Conservation (phyloP, 2,113 vertebrate genomes). For the Microtus richardsoni region DNA sequence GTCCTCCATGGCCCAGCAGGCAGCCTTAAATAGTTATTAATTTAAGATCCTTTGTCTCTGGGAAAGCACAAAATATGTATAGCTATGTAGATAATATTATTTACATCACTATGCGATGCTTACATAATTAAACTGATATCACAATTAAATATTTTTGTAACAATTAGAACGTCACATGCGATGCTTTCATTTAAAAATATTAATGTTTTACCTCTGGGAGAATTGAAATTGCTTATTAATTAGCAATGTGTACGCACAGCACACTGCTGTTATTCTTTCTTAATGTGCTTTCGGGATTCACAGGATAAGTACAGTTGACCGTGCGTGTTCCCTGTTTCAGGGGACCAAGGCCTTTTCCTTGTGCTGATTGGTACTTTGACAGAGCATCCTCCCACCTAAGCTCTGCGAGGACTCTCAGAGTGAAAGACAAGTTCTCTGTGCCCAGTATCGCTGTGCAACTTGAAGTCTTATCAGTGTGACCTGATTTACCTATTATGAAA, state of each 20-base stretch:
- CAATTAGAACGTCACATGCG: constrained; percentile 70
- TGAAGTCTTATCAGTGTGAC: not conserved
- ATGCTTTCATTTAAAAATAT: constrained; percentile 61
- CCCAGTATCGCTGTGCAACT: not conserved
- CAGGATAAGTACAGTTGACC: constrained; percentile 51
- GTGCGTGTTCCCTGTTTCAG: not conserved
- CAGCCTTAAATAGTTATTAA: constrained; percentile 79
- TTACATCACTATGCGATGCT: constrained; percentile 74
- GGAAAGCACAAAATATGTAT: constrained; percentile 77
- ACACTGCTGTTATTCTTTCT: constrained; percentile 76
- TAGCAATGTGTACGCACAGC: constrained; percentile 68
- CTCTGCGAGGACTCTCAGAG: not conserved
- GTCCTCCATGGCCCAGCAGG: constrained; percentile 81
- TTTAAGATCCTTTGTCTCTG: constrained; percentile 76
- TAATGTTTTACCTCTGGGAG: constrained; percentile 73
- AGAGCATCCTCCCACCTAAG: not conserved
- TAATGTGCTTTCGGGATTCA: constrained; percentile 60
- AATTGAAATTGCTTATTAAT: constrained; percentile 79
- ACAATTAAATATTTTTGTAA: constrained; percentile 76
- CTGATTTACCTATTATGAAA: not conserved
- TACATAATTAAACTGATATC: constrained; percentile 81
- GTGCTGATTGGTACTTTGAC: not conserved
- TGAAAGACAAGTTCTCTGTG: not conserved
- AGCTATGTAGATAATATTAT: constrained; percentile 77
- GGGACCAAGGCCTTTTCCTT: not conserved